phyloP scores from a whole-genome alignment of 2,113 vertebrate genomes.

The Gopherus evgoodei region DNA sequence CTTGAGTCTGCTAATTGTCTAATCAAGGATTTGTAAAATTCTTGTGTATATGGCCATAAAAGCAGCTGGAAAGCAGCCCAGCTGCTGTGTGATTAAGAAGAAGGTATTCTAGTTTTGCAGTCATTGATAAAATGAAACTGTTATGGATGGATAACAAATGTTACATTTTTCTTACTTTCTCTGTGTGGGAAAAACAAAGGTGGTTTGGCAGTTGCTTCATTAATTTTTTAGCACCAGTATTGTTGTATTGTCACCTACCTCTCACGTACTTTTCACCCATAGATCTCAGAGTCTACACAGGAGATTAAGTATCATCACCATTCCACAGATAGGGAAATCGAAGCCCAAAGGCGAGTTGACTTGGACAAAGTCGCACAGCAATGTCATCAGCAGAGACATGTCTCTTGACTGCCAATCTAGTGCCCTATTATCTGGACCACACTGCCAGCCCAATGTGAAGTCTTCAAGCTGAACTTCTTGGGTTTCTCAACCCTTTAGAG shows the following conservation, averaged over 20 bases:
- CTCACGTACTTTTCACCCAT: background rate
- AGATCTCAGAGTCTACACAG: background rate
- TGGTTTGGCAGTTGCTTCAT: background rate
- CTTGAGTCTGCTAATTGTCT: fast-evolving
- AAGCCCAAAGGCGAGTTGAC: background rate
- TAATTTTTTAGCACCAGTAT: background rate
- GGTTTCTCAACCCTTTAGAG: background rate
- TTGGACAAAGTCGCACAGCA: background rate
- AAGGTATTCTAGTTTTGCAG: background rate
- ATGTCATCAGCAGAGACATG: background rate
- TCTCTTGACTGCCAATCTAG: background rate
- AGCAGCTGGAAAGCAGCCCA: background rate
- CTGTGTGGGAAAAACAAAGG: background rate
- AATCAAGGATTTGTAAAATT: background rate
- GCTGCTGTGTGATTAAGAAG: background rate
- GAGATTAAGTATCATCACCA: background rate
- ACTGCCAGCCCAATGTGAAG: background rate
- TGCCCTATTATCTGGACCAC: background rate
- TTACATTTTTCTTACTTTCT: background rate
- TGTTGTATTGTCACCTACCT: background rate
- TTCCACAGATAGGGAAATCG: background rate
- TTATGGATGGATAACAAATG: background rate
- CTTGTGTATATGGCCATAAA: background rate
- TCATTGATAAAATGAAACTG: background rate
- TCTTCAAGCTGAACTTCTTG: background rate